Conservation (phyloP, 2,888 invertebrate species). For the Phymatocera aterrima region DNA sequence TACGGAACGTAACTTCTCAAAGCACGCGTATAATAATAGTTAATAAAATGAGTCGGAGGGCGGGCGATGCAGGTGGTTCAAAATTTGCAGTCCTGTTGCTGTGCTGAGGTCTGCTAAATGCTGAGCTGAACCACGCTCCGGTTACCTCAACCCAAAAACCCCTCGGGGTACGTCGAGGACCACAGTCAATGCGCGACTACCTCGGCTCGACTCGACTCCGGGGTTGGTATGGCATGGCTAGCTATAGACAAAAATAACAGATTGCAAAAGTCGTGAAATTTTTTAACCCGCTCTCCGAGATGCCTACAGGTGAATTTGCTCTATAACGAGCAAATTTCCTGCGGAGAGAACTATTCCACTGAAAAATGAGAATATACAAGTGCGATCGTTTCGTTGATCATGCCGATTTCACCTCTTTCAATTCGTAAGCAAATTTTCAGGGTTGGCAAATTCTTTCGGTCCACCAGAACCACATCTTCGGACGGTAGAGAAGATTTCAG, state of each 20-base stretch:
- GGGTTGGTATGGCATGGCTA: background rate
- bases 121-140: constrained; percentile 60
- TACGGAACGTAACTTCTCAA: constrained; percentile 52
- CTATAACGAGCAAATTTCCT: constrained; percentile 11
- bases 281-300: background rate
- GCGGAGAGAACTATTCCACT: too few species aligned
- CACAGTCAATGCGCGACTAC: constrained; percentile 54
- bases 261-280: constrained; percentile 53
- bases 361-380: too few species aligned
- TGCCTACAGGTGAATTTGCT: background rate
- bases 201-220: too few species aligned
- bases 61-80: constrained; percentile 47
- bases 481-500: too few species aligned
- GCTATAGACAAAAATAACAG: constrained; percentile 52
- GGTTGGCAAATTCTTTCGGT: too few species aligned
- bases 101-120: constrained; percentile 22
- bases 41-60: constrained; percentile 70
- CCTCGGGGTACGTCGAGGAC: constrained; percentile 49
- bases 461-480: too few species aligned
- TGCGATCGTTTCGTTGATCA: too few species aligned
- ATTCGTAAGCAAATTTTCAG: too few species aligned
- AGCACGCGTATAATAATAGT: constrained; percentile 72
- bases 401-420: too few species aligned
- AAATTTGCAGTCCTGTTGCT: constrained; percentile 44
- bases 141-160: constrained; percentile 59